Evolutionary conservation across 2,888 invertebrate genomes (phyloP), one percentile per base, ranked within the genome.

Genomic region (Meta bourneti): DNA sequence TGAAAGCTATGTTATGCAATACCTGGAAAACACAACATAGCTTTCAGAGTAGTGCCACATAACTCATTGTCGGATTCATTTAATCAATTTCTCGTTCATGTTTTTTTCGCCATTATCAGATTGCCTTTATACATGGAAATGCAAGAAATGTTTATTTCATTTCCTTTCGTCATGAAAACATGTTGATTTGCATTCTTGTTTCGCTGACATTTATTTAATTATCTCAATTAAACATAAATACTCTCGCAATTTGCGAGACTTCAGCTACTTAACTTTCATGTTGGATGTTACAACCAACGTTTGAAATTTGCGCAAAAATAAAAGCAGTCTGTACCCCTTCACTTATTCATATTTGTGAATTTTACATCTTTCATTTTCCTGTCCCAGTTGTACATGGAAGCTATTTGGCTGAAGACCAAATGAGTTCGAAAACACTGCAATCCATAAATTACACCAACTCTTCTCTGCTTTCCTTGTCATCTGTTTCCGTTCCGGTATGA

Each of bases 391-490:
- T 70, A 48, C 69, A 7, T 70, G 48, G 70, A 81, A 70, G 49
- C n/a, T 69, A 9, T 71, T 70, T 70, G 81, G 81, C 81, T 8
- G 69, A 8, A 48, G 34, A 34, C 74, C 72, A 83, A 83, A n/a
- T 52, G 13, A 52, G 71, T 74, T 70, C 8, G 70, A n/a, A 70
- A 81, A 81, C 83, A 34, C 34, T 74, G 6, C 9, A 49, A 9
- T 52, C 74, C 72, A 72, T 83, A 83, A 83, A 83, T 83, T 52
- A 51, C 34, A 61, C 61, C 61, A 61, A 48, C 48, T 74, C 13
- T 52, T 74, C 20, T 11, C 48, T 69, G 34, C 49, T n/a, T 20
- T 74, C 49, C 71, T 72, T 83, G 72, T 83, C 83, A 51, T 19
- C 72, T 52, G 20, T 54, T 83, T 83, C 83, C 83, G 83, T 19